Evolutionary conservation across 1,140 invertebrate genomes (phyloP).

Genomic region (Trichonephila clavipes): DNA sequence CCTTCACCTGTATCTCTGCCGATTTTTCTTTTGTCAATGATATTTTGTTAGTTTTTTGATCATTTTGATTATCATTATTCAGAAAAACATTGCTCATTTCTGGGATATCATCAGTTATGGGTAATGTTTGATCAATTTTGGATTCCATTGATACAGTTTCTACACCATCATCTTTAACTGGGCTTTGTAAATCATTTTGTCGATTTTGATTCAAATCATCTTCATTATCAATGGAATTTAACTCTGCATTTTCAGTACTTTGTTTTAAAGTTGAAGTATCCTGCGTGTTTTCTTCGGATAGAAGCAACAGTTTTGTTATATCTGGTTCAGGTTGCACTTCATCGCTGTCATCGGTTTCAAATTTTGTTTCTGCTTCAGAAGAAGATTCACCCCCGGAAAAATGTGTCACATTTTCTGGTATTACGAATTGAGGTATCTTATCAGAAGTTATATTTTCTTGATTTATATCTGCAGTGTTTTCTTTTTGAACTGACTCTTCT

Average conservation of each 20-base stretch:
- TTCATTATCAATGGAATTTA: neutral
- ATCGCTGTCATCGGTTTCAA: conserved; percentile 55
- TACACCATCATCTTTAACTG: neutral
- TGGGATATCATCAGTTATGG: neutral
- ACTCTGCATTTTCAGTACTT: neutral
- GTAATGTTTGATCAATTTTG: neutral
- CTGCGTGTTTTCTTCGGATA: neutral
- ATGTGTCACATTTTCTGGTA: neutral
- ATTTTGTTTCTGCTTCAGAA: conserved; percentile 70
- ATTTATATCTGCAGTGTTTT: neutral
- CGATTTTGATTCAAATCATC: neutral
- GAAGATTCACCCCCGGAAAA: conserved; percentile 12
- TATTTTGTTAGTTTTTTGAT: neutral
- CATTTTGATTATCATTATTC: neutral
- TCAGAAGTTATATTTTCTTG: neutral
- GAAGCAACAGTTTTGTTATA: conserved; percentile 15
- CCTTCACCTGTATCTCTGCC: neutral
- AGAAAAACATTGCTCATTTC: neutral
- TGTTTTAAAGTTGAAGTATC: neutral
- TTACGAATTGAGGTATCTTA: neutral
- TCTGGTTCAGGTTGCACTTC: conserved; percentile 68
- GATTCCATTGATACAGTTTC: neutral
- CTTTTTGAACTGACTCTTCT: neutral
- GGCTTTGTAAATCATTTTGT: neutral
- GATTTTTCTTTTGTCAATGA: neutral